Base-by-base conservation (phyloP, 2,113 vertebrate genomes). In the Zeus faber region DNA sequence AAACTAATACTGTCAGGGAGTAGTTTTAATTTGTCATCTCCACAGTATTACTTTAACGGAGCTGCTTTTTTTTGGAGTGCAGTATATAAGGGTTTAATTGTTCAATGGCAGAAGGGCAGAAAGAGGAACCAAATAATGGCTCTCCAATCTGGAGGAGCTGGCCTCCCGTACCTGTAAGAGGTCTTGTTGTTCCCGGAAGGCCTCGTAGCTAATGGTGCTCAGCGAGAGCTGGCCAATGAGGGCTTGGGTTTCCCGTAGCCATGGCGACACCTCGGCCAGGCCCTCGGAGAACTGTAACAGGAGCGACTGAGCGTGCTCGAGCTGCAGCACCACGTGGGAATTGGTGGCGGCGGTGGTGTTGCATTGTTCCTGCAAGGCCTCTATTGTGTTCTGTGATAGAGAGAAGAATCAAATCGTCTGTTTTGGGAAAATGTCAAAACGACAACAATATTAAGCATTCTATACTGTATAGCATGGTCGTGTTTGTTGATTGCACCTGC, bases 181-280 rank as follows among this genome's bases (percentile, higher is more conserved):
- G 7, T 89, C 90, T 77, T 95, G 94, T 81, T 94, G 92, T 72
- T 92, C 91, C 76, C 83, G 75, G 71, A 94, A 91, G 52, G 89
- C 85, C 48, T 92, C 85, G 1, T 86, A 92, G 82, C 82, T 84
- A 48, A 87, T 77, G 57, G 84, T 79, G 0, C 56, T 74, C 0
- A 92, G 74, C 1, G 80, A 77, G 0, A 94, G 86, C 64, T 86
- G 88, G 6, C 57, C 77, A 21, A 84, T 77, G 0, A 86, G 70
- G 0, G 4, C 60, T 78, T 83, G 89, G 4, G 86, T 88, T 88
- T 94, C 93, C 43, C 85, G 70, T 63, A 96, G 83, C 94, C 93
- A 94, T 4, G 92, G 94, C 3, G 65, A 65, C 47, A 96, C 88
- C 80, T 95, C 94, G 6, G 77, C 56, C 0, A 85, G 74, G 2